Evolutionary conservation across 2,113 vertebrate species (phyloP).

Genomic region (Erinaceus europaeus): DNA sequence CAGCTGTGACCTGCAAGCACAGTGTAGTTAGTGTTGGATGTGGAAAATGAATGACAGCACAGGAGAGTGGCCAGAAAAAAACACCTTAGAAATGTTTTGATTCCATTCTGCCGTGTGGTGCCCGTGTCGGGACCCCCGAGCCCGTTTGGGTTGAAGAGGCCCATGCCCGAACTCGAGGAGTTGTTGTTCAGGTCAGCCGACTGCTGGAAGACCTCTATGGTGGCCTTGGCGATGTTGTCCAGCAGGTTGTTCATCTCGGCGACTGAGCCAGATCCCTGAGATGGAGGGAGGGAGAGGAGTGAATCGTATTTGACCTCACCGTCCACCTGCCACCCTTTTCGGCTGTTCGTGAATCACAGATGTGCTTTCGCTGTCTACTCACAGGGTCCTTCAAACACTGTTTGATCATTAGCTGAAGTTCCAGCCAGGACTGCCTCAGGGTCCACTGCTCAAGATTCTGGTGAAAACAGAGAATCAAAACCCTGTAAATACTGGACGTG

Average conservation of each 20-base stretch:
- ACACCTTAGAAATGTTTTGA: constrained; percentile 85
- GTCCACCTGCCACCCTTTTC: too few relatives aligned
- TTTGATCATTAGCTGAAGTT: constrained; percentile 86
- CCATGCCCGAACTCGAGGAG: constrained; percentile 75
- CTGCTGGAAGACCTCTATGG: constrained; percentile 85
- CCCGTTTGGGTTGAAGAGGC: constrained; percentile 79
- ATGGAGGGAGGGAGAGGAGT: constrained; percentile 46
- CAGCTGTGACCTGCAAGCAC: too few relatives aligned
- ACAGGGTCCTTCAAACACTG: constrained; percentile 84
- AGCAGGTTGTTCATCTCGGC: constrained; percentile 84
- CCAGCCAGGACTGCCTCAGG: constrained; percentile 83
- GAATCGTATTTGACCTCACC: too few relatives aligned
- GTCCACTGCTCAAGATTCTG: constrained; percentile 87
- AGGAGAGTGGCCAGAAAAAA: constrained; percentile 7
- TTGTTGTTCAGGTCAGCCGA: constrained; percentile 83
- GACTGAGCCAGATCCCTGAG: constrained; percentile 83
- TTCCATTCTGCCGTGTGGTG: constrained; percentile 80
- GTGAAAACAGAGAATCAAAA: neutral
- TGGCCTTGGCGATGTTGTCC: constrained; percentile 85
- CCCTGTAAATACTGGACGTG: neutral
- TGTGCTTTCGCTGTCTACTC: constrained; percentile 64
- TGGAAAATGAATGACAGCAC: neutral
- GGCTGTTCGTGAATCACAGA: too few relatives aligned
- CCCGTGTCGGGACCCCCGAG: constrained; percentile 74
- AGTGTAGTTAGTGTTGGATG: neutral